A percentile compares a stretch with the other conserved stretches of the same genome.
Conservation (phyloP, 2,113 vertebrate genomes). For the Cyanoderma ruficeps region DNA sequence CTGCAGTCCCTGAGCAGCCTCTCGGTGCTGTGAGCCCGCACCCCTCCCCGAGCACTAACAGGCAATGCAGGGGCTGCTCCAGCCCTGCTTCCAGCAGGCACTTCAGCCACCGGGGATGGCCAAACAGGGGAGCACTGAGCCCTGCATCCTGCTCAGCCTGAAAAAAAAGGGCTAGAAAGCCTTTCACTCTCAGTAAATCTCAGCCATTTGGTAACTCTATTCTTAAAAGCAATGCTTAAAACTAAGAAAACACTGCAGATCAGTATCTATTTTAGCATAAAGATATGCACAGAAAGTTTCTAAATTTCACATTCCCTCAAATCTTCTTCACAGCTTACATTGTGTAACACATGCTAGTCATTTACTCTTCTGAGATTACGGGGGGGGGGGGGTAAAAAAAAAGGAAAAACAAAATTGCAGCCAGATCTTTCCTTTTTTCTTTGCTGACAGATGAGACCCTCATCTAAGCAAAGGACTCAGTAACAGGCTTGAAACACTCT, state of each 20-base stretch:
- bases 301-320: neutral
- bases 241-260: neutral
- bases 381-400: fast-evolving
- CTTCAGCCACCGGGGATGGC: neutral
- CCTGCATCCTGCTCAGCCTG: neutral
- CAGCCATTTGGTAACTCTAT: neutral
- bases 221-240: neutral
- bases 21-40: neutral
- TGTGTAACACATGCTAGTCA: neutral
- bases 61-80: neutral
- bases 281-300: neutral
- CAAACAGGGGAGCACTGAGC: neutral
- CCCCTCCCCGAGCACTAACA: fast-evolving
- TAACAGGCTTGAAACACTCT: neutral
- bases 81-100: neutral
- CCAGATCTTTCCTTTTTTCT: neutral
- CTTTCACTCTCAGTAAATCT: neutral
- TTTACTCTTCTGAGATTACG: neutral
- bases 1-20: fast-evolving
- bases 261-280: neutral
- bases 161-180: neutral
- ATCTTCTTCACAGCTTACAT: neutral
- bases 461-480: neutral
- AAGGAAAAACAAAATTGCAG: neutral
- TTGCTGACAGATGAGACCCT: neutral